A percentile compares a stretch with the other conserved stretches of the same genome.
These are phyloP conservation scores for Sphecodes monilicornis DNA, from an alignment of 2,888 invertebrate genomes.

Conservation along the genomic window DNA sequence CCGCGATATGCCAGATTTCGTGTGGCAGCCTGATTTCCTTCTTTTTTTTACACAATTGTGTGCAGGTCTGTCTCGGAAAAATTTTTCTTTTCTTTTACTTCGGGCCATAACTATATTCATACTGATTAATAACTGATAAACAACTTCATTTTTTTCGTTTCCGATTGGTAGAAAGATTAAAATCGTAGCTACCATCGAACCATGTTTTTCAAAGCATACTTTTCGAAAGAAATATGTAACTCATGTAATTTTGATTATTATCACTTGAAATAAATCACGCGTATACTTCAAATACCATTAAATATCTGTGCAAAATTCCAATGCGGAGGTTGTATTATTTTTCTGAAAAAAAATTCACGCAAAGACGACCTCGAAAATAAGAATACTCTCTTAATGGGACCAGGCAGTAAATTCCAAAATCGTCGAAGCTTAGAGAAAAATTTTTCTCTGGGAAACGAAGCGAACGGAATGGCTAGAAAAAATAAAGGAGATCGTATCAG, in stretches of 20 bases:
- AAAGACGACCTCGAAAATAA: neutral
- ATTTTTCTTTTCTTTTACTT: too few relatives aligned
- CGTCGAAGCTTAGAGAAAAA: neutral
- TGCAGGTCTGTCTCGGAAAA: slow-evolving; percentile 31
- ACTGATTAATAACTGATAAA: too few relatives aligned
- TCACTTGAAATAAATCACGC: too few relatives aligned
- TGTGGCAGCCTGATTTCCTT: slow-evolving; percentile 24
- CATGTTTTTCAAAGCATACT: too few relatives aligned
- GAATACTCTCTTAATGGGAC: neutral
- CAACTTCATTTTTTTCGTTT: too few relatives aligned
- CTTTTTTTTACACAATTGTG: slow-evolving; percentile 20
- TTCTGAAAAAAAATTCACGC: neutral
- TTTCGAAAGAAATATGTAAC: too few relatives aligned
- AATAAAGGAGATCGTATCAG: slow-evolving; percentile 39
- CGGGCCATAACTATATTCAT: too few relatives aligned
- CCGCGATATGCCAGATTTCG: slow-evolving; percentile 41
- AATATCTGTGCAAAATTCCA: too few relatives aligned
- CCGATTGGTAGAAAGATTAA: too few relatives aligned
- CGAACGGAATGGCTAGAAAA: neutral
- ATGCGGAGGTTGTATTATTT: neutral
- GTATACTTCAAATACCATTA: neutral
- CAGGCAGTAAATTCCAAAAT: neutral
- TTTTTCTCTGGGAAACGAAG: slow-evolving; percentile 7
- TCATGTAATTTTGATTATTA: too few relatives aligned
- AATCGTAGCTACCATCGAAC: too few relatives aligned